Evolutionary conservation across 1,140 invertebrate species (phyloP), one percentile per base, ranked within the genome.

Genomic region (Sycophaga agraensis): DNA sequence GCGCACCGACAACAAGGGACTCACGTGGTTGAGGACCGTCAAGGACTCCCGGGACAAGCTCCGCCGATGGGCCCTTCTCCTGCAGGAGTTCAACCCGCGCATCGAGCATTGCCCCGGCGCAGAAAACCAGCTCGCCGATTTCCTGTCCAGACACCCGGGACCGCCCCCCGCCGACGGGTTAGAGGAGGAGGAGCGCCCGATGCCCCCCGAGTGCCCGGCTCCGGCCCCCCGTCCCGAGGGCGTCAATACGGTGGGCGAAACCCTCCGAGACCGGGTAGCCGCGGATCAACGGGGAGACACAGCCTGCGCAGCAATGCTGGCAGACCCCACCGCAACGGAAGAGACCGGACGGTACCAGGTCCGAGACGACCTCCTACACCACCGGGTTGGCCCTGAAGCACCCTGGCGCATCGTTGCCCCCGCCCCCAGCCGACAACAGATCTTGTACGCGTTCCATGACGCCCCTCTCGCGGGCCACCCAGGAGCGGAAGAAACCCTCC

Each of bases 21-120:
- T 75, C 0, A 54, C 34, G 0, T 78, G 74, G 70, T 51, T 76
- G 0, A 1, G 68, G 0, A 11, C 21, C 5, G 9, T 62, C 4
- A 66, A 66, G 26, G 68, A 73, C 39, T 24, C n/a, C 1, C 55
- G 63, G 8, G 46, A 65, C 8, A 74, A 76, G 55, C 59, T 76
- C 0, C 65, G 59, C 3, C 59, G 73, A 0, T 74, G 71, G 72
- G 50, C 72, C 0, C 19, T 73, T 0, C 43, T 72, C 0, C 64
- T 75, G 4, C 68, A 68, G 21, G 65, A 73, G 28, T 70, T 68
- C 35, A 22, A 16, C 5, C 70, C 70, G 28, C 31, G 16, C 8
- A 34, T 74, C 0, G 63, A 68, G 42, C 69, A 76, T 35, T 54
- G 61, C 17, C 59, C 70, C 0, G 67, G 66, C 9, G 45, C 37